Conservation (phyloP, 2,113 vertebrate genomes). For the Echinops telfairi region DNA sequence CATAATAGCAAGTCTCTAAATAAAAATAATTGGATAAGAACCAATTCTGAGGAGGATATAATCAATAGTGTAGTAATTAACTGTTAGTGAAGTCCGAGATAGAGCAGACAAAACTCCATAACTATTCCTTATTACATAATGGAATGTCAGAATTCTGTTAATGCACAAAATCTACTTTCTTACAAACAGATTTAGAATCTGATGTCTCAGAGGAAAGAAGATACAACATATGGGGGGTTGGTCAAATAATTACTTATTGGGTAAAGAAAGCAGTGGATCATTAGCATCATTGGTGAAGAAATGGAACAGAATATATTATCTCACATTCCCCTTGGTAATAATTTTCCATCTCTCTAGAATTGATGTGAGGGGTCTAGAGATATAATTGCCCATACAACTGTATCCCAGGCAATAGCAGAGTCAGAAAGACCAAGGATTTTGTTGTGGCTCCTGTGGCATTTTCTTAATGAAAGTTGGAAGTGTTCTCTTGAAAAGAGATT, state of each 20-base stretch:
- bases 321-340: not conserved
- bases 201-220: not conserved
- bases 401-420: not conserved
- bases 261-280: not conserved
- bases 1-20: not conserved
- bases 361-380: not conserved
- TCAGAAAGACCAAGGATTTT: not conserved
- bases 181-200: not conserved
- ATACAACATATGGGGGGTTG: not conserved
- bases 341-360: not conserved
- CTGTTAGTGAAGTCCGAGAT: not conserved
- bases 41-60: not conserved
- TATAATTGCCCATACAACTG: not conserved
- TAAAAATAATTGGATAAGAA: not conserved
- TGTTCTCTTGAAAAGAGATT: not conserved
- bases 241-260: constrained; percentile 8
- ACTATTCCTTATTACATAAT: not conserved
- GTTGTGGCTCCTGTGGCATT: not conserved
- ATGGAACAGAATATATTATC: not conserved
- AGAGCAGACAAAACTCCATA: not conserved
- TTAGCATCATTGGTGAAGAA: not conserved
- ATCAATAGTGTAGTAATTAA: not conserved
- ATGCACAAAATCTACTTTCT: not conserved
- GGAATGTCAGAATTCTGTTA: not conserved
- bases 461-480: not conserved